Evolutionary conservation across 2,888 invertebrate genomes (phyloP).

Genomic region (Metallyticus violacea): DNA sequence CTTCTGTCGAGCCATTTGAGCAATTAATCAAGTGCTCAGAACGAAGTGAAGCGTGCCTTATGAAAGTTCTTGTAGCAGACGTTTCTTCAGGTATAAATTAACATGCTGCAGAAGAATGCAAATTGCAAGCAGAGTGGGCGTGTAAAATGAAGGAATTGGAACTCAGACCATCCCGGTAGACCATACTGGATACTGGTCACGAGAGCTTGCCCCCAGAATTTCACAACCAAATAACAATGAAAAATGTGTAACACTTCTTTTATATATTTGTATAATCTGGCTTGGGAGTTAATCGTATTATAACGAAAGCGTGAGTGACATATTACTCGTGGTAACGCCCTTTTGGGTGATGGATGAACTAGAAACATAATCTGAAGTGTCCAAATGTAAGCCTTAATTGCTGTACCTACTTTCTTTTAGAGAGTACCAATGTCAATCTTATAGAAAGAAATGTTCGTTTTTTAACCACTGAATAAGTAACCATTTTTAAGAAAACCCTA

Average conservation of each 20-base stretch:
- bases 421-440: too few relatives aligned
- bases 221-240: background rate
- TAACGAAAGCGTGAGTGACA: background rate
- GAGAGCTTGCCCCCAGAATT: background rate
- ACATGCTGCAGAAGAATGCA: background rate
- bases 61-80: background rate
- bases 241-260: background rate
- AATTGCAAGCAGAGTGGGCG: background rate
- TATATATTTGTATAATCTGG: background rate
- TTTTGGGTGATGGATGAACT: background rate
- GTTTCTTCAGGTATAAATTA: background rate
- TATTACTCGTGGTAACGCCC: background rate
- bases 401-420: too few relatives aligned
- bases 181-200: background rate
- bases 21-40: background rate
- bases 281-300: background rate
- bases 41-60: background rate
- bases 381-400: too few relatives aligned
- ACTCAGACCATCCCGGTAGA: background rate
- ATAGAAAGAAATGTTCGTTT: too few relatives aligned
- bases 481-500: too few relatives aligned
- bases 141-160: too few relatives aligned
- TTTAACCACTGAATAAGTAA: too few relatives aligned
- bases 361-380: background rate
- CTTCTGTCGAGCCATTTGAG: background rate